Percentiles rank a stretch among this genome's conserved stretches.
These are phyloP conservation scores for Zoanthus solanderi DNA, from an alignment of 92 coral and sea anemone genomes.

Conservation along the genomic window DNA sequence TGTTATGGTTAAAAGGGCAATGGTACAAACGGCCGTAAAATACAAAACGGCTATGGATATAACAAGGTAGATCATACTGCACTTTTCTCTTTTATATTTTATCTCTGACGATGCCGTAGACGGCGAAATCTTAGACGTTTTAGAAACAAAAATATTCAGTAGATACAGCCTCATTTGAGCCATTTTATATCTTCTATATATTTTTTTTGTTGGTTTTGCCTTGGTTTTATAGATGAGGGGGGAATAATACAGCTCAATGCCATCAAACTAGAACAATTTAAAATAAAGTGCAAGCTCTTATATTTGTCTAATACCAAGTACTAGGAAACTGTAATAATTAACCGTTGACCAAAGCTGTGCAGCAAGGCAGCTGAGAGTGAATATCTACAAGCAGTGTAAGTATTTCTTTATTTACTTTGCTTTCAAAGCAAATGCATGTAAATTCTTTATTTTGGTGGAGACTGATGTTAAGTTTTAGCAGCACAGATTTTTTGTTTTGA, in stretches of 20 bases:
- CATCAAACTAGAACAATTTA: not conserved
- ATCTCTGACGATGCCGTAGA: too few relatives aligned
- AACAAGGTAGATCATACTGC: too few relatives aligned
- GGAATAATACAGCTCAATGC: not conserved
- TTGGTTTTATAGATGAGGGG: not conserved
- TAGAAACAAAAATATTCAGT: too few relatives aligned
- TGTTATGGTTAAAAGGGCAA: too few relatives aligned
- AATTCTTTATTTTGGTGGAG: not conserved
- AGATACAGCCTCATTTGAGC: too few relatives aligned
- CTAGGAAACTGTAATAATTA: not conserved
- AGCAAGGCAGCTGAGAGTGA: not conserved
- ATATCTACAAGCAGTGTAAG: slow-evolving; percentile 13
- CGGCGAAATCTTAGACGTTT: too few relatives aligned
- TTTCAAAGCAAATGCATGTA: not conserved
- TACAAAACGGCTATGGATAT: too few relatives aligned
- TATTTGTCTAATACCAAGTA: not conserved
- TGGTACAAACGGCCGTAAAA: too few relatives aligned
- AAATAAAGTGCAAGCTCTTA: not conserved
- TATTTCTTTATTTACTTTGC: not conserved
- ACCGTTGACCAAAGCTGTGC: slow-evolving; percentile 19
- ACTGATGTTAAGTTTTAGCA: not conserved
- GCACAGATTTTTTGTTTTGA: not conserved
- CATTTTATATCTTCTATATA: too few relatives aligned
- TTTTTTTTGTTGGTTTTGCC: not conserved
- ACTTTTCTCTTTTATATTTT: too few relatives aligned